Evolutionary conservation across 2,888 invertebrate genomes (phyloP).

Genomic region (Nycteola revayana): DNA sequence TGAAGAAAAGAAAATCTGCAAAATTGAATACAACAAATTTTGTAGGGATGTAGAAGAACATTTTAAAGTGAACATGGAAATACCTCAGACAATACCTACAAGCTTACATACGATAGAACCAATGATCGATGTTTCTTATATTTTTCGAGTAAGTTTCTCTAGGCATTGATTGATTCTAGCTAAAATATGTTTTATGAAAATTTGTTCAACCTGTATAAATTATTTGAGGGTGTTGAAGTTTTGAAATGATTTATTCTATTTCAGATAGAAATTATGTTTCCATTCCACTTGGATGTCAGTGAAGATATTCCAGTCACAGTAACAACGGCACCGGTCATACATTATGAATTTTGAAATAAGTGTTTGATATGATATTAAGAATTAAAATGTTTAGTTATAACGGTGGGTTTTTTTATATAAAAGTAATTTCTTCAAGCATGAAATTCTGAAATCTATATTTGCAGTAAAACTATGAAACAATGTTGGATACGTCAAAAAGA

Average conservation of each 20-base stretch:
- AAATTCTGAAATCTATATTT: too few relatives aligned
- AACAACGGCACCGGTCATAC: constrained; percentile 54
- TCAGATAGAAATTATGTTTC: constrained; percentile 50
- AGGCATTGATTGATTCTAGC: too few relatives aligned
- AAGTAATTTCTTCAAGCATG: too few relatives aligned
- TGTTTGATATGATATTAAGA: too few relatives aligned
- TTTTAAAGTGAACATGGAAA: constrained; percentile 52
- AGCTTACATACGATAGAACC: constrained; percentile 49
- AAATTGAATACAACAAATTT: constrained; percentile 44
- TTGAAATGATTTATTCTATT: constrained; percentile 24
- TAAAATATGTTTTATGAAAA: too few relatives aligned
- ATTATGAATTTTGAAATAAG: constrained; percentile 33
- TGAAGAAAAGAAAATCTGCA: constrained; percentile 50
- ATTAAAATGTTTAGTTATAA: too few relatives aligned
- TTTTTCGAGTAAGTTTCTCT: constrained; percentile 47
- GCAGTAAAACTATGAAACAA: too few relatives aligned
- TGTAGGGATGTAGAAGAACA: constrained; percentile 44
- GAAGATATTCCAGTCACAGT: constrained; percentile 53
- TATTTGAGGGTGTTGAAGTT: too few relatives aligned
- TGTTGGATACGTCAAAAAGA: too few relatives aligned
- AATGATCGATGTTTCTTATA: constrained; percentile 61
- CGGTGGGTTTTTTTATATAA: too few relatives aligned
- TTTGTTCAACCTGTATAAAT: too few relatives aligned
- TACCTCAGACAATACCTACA: constrained; percentile 59
- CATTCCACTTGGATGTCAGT: constrained; percentile 45